Evolutionary conservation across 2,113 vertebrate species (phyloP).

Genomic region (Amblyornis subalaris): DNA sequence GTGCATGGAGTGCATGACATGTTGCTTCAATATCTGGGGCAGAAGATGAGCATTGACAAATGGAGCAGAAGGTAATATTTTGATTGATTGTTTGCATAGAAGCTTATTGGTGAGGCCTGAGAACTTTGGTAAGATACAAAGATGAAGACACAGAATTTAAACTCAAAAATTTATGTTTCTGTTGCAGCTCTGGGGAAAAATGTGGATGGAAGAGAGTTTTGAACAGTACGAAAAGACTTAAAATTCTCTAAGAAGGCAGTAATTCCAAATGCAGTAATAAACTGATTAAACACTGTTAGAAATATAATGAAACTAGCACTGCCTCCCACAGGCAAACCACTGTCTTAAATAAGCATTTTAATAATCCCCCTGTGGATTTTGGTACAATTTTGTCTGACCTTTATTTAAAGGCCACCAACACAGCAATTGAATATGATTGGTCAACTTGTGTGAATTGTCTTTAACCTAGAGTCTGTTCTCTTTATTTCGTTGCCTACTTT

Average conservation of each 20-base stretch:
- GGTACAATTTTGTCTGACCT: constrained; percentile 50
- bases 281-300: constrained; percentile 47
- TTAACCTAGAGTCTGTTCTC: neutral
- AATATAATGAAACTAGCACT: constrained; percentile 4
- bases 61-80: neutral
- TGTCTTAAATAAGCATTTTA: constrained; percentile 57
- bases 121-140: neutral
- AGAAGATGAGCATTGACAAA: neutral
- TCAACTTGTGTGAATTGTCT: neutral
- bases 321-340: constrained; percentile 15
- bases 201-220: neutral
- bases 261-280: constrained; percentile 32
- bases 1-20: neutral
- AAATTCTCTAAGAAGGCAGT: neutral
- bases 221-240: neutral
- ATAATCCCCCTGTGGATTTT: constrained; percentile 50
- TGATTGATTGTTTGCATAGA: neutral
- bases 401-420: constrained; percentile 46
- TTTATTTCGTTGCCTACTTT: neutral
- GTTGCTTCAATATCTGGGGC: neutral
- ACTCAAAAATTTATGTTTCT: neutral
- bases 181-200: neutral
- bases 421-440: constrained; percentile 6
- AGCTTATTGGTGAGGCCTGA: neutral
- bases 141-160: neutral